Base-by-base conservation (phyloP, 2,113 vertebrate genomes). In the Leiothrix lutea region DNA sequence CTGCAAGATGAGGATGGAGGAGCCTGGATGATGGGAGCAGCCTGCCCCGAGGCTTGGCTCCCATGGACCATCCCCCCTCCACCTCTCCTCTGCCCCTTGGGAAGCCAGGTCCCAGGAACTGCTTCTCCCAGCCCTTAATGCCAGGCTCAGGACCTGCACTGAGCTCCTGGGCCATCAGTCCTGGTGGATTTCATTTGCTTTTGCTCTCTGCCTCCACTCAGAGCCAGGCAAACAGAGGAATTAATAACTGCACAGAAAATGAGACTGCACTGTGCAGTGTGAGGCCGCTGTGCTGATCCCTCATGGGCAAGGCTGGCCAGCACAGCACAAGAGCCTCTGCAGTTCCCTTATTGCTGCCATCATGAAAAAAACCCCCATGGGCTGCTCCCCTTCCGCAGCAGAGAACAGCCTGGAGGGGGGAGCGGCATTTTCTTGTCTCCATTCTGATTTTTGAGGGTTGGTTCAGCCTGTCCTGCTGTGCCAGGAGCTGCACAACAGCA, bases 241-340 rank as follows among this genome's bases (percentile, higher is more conserved):
- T 84, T 67, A 89, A 89, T 51, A 75, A 78, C 56, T 9, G 48
- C 73, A 31, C 58, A 56, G 82, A 69, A 92, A 85, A 85, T 7
- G 53, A 64, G 71, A 9, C 45, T 21, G 50, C 6, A 3, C 40
- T 3, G 8, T 24, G 29, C 4, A 4, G 29, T 0, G 0, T 13
- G 48, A 69, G 78, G 78, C 69, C 4, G 53, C 85, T 69, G 71
- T 3, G 4, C 56, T 25, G 67, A 21, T 54, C 47, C n/a, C 79
- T 72, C 44, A 7, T 73, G 42, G 62, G 40, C 42, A 6, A 0
- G 40, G 56, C 64, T 62, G 50, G 70, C 70, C 80, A 64, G 9
- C 40, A 40, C 57, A 81, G 65, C 70, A 40, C 40, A 15, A 44
- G 65, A 24, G 25, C 67, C 73, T 65, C 57, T 72, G 54, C 67